Base-by-base conservation (phyloP, 1,140 invertebrate genomes). In the Drosophila truncata region DNA sequence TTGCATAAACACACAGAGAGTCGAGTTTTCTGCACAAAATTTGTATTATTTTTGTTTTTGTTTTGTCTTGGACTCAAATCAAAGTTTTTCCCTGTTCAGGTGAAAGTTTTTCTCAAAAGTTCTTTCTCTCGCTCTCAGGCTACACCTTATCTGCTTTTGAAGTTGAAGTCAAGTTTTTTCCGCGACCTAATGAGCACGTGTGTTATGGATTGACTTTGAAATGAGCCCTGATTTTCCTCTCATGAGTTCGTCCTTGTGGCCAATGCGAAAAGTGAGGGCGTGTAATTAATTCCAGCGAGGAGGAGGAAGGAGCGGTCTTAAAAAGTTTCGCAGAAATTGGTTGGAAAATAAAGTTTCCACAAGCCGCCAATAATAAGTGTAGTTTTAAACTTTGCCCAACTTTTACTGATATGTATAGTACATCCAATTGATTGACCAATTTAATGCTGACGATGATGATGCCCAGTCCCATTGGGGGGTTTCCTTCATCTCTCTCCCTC, bases 131-230 rank as follows among this genome's bases (percentile, higher is more conserved):
- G 14, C 16, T 33, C 46, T 50, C 52, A 9, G 9, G 27, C 46
- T 63, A 49, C 67, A 73, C 72, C 72, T 82, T 87, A 82, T 85
- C 78, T 82, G 69, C 78, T 78, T 75, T 78, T 86, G 69, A 85
- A 86, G 72, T 86, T 65, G 31, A 46, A 46, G 49, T 67, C 39
- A 37, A n/a, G 66, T 37, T 71, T 27, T 72, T 73, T 60, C 35
- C n/a, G 13, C 64, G 31, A 35, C 55, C 61, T 64, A 74, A 84
- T 85, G 82, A 80, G 65, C 59, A 67, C 66, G 63, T 73, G 81
- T 84, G 27, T 63, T 35, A 46, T 33, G 66, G 62, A 66, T 70
- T 42, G 65, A 66, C 61, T 66, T 52, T 41, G 62, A 82, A 78
- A 50, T 75, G 49, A 70, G 62, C 31, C 47, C 39, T 37, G 61